Base-by-base conservation (phyloP, 2,113 vertebrate species). In the Phyllostomus hastatus region DNA sequence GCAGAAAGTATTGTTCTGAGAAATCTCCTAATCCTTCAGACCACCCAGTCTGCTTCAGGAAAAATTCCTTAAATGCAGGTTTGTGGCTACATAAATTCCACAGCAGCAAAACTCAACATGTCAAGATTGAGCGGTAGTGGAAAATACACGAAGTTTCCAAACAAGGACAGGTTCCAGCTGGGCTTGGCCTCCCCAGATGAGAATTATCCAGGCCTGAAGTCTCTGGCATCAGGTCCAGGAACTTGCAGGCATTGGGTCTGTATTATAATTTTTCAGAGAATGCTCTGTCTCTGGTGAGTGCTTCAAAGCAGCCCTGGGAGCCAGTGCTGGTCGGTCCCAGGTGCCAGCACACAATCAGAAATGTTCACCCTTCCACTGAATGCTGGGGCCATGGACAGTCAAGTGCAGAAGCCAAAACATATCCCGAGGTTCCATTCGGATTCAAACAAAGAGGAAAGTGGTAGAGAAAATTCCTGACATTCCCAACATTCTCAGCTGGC, bases 401-500 rank as follows among this genome's bases (percentile, higher is more conserved):
- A 81, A 91, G 75, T 57, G 73, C 94, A 96, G 85, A 97, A 88
- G 76, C 1, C 95, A 92, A 90, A 96, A 95, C 48, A 17, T 0
- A 1, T 54, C 61, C 57, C 50, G 19, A 1, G 75, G 57, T 85
- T 85, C 94, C 75, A 88, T 52, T 35, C 82, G 96, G 94, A 94
- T 89, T 84, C 89, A 90, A 0, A 0, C 19, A 93, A 67, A 95
- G 50, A 57, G 48, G 86, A 26, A 73, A 90, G 73, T 1, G 48
- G 72, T 76, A 48, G 61, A 88, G 66, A 95, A 96, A 97, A 98
- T 98, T 98, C 98, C 92, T 95, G 84, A 95, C 97, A 96, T 98
- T 98, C 97, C 86, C 91, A 69, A 89, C 95, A 95, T 98, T 98
- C 97, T 96, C 97, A 97, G 97, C 97, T 98, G 98, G 95, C 97